A percentile compares a stretch with the other conserved stretches of the same genome.
These are phyloP conservation scores for Drosophila setifemur DNA, from an alignment of 1,140 invertebrate species.

Conservation along the genomic window DNA sequence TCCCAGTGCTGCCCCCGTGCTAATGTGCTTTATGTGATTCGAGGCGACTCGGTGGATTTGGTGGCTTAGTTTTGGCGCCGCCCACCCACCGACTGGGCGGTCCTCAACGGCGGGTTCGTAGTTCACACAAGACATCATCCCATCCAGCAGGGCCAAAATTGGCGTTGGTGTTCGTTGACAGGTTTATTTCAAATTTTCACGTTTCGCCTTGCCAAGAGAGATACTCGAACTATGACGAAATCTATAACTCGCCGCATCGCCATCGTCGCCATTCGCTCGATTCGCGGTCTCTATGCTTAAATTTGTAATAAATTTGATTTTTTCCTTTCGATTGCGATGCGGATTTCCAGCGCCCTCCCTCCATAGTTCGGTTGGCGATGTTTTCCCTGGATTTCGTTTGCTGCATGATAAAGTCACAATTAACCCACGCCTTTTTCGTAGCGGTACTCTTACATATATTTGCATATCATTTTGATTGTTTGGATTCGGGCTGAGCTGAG, in stretches of 20 bases:
- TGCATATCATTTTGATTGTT: constrained; percentile 81
- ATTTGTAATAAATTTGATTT: constrained; percentile 82
- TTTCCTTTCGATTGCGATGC: constrained; percentile 77
- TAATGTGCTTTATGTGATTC: constrained; percentile 79
- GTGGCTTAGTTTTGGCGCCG: constrained; percentile 74
- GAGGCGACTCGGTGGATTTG: constrained; percentile 40
- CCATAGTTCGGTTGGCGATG: not conserved
- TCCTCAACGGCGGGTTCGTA: constrained; percentile 66
- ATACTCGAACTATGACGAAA: constrained; percentile 68
- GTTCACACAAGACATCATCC: constrained; percentile 53
- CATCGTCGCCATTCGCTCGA: constrained; percentile 23
- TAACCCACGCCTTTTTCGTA: constrained; percentile 81
- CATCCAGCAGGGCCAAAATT: no score
- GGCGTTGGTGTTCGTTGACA: constrained; percentile 78
- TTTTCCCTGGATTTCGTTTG: constrained; percentile 43
- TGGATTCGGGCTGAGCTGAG: constrained; percentile 55
- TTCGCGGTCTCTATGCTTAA: constrained; percentile 74
- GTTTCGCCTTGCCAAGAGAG: constrained; percentile 16
- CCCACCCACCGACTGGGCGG: constrained; percentile 66
- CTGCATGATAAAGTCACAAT: constrained; percentile 79
- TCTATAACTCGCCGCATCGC: constrained; percentile 79
- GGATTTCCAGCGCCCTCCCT: not conserved
- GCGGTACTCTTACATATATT: constrained; percentile 81
- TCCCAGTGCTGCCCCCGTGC: constrained; percentile 61
- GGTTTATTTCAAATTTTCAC: constrained; percentile 78